Percentiles rank a stretch among this genome's conserved stretches.
Evolutionary conservation across 2,797 vertebrate genomes (phyloP).

Genomic region (Arrhamphus sclerolepis): DNA sequence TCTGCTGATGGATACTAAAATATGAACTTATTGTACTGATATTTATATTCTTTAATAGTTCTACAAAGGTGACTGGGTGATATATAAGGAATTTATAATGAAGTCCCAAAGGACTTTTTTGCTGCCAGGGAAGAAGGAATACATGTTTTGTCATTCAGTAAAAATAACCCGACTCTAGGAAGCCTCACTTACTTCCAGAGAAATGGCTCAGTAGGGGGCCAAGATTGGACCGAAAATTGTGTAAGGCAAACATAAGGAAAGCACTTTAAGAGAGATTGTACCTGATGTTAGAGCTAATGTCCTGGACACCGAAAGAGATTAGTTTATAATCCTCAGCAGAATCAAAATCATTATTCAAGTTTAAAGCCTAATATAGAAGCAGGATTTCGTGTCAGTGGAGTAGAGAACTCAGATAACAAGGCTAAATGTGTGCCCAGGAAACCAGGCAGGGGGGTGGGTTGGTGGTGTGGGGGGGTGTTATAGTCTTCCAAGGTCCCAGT

Average conservation of each 20-base stretch:
- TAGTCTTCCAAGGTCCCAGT: constrained; percentile 53
- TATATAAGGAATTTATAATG: constrained; percentile 26
- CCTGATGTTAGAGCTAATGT: constrained; percentile 44
- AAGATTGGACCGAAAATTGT: constrained; percentile 51
- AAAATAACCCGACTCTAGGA: constrained; percentile 67
- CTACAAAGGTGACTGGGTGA: constrained; percentile 3
- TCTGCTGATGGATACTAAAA: constrained; percentile 7
- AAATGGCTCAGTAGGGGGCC: constrained; percentile 62
- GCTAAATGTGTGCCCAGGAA: constrained; percentile 61
- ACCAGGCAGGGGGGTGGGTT: constrained; percentile 32
- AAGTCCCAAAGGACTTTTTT: constrained; percentile 29
- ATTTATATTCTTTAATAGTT: not conserved
- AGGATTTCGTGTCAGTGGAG: constrained; percentile 49
- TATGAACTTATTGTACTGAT: constrained; percentile 7
- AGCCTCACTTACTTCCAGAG: constrained; percentile 56
- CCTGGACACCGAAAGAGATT: constrained; percentile 44
- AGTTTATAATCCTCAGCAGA: constrained; percentile 31
- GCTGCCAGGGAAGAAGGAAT: constrained; percentile 25
- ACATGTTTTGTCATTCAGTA: constrained; percentile 48
- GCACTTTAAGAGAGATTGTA: constrained; percentile 32
- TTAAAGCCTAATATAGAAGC: constrained; percentile 34
- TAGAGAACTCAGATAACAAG: constrained; percentile 56
- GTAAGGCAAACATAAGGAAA: constrained; percentile 52
- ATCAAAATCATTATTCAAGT: constrained; percentile 35
- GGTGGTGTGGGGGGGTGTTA: no score